Evolutionary conservation across 2,888 invertebrate species (phyloP), one percentile per base, ranked within the genome.

Genomic region (Melolontha melolontha): DNA sequence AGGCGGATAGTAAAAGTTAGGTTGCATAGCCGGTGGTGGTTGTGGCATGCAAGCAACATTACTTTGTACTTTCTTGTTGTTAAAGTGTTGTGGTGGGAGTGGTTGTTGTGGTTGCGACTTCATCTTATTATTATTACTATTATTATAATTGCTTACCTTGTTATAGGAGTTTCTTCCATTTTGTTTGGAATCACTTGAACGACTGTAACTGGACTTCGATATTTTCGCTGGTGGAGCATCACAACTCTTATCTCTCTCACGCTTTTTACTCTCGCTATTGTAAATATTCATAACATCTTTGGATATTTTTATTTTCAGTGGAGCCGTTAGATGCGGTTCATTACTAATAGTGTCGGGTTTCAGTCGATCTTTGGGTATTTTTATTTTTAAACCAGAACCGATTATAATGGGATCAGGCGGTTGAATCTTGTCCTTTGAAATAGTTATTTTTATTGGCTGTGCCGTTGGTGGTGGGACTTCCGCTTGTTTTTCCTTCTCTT

Each of bases 261-360:
- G 80, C 67, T 84, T 84, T 42, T 79, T 79, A 69, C 73, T 79
- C 66, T 65, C 74, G 66, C 73, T 66, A 72, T 73, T 74, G 67
- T 75, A 79, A 73, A 78, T 75, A 75, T 75, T 89, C 52, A 91
- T 85, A 67, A 89, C 87, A 72, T 92, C 92, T 77, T 92, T 92
- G 27, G 92, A 89, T 73, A 94, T 93, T 84, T 93, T 94, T 75
- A 94, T 91, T 82, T 92, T 93, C 47, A 93, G 82, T 29, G 42
- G 66, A 10, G 70, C 73, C 41, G 71, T 75, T n/a, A 73, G 70
- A 41, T 71, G 70, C 62, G 74, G 71, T 39, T 64, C 49, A 47
- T 11, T 54, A 10, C 49, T 64, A 66, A 82, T 77, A 68, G 79
- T 59, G 72, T 83, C 88, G 55, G 85, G 86, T 74, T 90, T 89